These are phyloP conservation scores for Coluber constrictor DNA, from an alignment of 2,797 vertebrate genomes.

Conservation along the genomic window DNA sequence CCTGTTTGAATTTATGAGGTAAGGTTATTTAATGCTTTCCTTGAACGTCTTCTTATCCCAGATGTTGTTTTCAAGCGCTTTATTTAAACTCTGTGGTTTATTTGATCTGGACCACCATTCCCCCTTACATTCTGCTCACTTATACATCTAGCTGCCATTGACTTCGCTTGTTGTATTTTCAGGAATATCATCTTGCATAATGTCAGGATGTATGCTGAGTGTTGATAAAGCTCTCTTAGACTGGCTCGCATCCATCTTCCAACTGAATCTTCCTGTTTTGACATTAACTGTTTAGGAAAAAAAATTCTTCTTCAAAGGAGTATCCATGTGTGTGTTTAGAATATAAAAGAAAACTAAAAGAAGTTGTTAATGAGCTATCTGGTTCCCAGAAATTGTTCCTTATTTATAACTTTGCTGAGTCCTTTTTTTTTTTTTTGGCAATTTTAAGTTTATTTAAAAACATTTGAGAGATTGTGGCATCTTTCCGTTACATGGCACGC, in stretches of 20 bases:
- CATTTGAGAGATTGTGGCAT: neutral
- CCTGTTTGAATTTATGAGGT: neutral
- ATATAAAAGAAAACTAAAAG: neutral
- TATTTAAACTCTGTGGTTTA: slow-evolving; percentile 12
- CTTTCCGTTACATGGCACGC: neutral
- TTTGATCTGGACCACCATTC: slow-evolving; percentile 21
- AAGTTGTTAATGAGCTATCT: slow-evolving; percentile 1
- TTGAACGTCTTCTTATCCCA: neutral
- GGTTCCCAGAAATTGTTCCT: neutral
- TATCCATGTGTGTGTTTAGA: slow-evolving; percentile 25
- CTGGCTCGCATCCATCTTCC: slow-evolving; percentile 58
- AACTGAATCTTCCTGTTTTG: slow-evolving; percentile 62
- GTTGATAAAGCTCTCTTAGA: slow-evolving; percentile 51
- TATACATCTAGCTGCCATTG: neutral
- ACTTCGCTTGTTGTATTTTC: slow-evolving; percentile 16
- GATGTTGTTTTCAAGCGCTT: neutral
- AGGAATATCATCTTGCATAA: slow-evolving; percentile 28
- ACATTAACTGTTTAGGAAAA: slow-evolving; percentile 53
- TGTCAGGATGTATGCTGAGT: slow-evolving; percentile 39
- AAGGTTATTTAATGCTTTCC: neutral
- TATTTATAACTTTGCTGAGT: neutral
- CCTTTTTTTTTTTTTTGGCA: neutral
- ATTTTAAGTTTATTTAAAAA: neutral
- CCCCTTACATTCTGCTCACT: rapidly evolving
- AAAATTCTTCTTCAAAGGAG: slow-evolving; percentile 15